Base-by-base conservation (phyloP, 2,888 invertebrate species). In the Phalera bucephala region DNA sequence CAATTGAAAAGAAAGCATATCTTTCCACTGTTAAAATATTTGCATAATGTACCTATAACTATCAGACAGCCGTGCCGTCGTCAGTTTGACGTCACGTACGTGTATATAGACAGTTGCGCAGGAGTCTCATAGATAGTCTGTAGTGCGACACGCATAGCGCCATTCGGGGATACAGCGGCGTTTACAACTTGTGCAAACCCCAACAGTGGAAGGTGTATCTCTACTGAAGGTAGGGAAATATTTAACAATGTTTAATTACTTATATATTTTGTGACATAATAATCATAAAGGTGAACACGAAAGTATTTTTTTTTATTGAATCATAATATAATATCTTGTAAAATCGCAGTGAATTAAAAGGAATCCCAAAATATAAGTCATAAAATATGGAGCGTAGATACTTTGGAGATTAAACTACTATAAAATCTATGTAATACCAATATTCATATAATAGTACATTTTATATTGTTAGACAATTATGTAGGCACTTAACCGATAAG, bases 101-200 rank as follows among this genome's bases (percentile, higher is more conserved):
- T 78, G 72, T 84, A 84, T 85, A 86, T 83, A 84, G 84, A 48
- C 59, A 47, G 68, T 53, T 66, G 86, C 86, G 80, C 80, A 49
- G 64, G 72, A 75, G 68, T 65, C 49, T 63, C 52, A 54, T 58
- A 69, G 66, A 78, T 83, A 87, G 87, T 84, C 74, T 45, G 58
- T 60, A 39, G 64, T 62, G 62, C 56, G 64, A 70, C 64, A 72
- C 72, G 61, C 67, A 56, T 54, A 64, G 64, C 67, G 64, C 66
- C 75, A 74, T 74, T 81, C 69, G 66, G 66, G 67, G 65, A 62
- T 63, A 56, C 48, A 46, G 50, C 38, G 38, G 50, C 38, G 43
- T 37, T 34, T 49, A 49, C 42, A 35, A 14, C 31, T n/a, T n/a
- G 62, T 51, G 45, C 42, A 35, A 30, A 51, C 40, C 48, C 45